A percentile compares a stretch with the other conserved stretches of the same genome.
These are phyloP conservation scores for Gracilinanus agilis DNA, from an alignment of 2,113 vertebrate species.

Conservation along the genomic window DNA sequence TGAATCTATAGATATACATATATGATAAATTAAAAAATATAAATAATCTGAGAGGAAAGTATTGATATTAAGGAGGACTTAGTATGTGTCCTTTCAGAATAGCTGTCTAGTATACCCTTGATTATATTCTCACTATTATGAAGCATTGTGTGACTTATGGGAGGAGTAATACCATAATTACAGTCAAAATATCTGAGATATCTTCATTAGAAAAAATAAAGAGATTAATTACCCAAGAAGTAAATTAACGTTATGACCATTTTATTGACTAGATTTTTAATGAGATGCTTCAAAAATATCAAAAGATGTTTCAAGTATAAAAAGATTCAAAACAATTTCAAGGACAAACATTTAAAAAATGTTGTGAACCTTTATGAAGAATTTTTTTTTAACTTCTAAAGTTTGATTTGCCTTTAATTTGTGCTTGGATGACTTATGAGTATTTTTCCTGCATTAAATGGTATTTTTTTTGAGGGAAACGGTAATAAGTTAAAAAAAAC, in stretches of 20 bases:
- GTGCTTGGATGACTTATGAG: conserved; percentile 29
- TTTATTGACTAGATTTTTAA: conserved; percentile 51
- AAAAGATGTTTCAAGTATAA: conserved; percentile 59
- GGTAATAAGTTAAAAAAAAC: not conserved
- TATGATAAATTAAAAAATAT: not conserved
- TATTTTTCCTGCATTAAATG: not conserved
- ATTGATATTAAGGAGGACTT: not conserved
- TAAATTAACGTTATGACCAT: conserved; percentile 57
- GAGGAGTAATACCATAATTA: not conserved
- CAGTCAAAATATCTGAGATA: not conserved
- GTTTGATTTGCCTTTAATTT: conserved; percentile 70
- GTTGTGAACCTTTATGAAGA: conserved; percentile 71
- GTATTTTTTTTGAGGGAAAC: not conserved
- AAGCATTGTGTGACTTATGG: not conserved
- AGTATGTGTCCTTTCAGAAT: not conserved
- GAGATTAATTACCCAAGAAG: conserved; percentile 67
- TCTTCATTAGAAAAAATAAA: not conserved
- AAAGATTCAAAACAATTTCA: conserved; percentile 77
- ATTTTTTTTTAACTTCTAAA: conserved; percentile 67
- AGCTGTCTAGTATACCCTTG: not conserved
- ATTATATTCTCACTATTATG: not conserved
- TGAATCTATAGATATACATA: not conserved
- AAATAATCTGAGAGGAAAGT: not conserved
- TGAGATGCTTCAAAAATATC: conserved; percentile 52
- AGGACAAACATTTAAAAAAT: conserved; percentile 72